Conservation (phyloP, 2,888 invertebrate genomes). For the Desoria tigrina region DNA sequence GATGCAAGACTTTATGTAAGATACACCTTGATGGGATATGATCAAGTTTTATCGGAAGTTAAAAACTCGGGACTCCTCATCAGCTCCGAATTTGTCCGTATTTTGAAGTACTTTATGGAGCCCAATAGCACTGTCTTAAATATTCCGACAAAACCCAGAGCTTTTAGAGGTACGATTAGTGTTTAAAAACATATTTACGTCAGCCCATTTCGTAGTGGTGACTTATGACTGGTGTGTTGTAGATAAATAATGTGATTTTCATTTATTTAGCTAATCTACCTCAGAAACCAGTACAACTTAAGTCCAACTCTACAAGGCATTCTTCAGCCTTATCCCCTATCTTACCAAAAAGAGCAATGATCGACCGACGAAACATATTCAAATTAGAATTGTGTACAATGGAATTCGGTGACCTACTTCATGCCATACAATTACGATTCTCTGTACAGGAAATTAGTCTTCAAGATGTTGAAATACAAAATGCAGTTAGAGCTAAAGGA, state of each 20-base stretch:
- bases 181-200: neutral
- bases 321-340: no score
- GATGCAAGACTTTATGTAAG: constrained; percentile 25
- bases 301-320: no score
- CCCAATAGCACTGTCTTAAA: neutral
- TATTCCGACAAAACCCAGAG: constrained; percentile 7
- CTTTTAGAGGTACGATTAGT: constrained; percentile 8
- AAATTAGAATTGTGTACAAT: neutral
- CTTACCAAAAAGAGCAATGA: no score
- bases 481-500: neutral
- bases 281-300: no score
- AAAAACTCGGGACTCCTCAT: constrained; percentile 19
- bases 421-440: constrained; percentile 7
- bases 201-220: no score
- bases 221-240: no score
- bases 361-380: neutral
- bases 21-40: constrained; percentile 21
- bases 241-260: no score
- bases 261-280: no score
- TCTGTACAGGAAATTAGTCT: constrained; percentile 9
- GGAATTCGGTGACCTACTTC: neutral
- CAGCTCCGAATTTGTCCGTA: constrained; percentile 18
- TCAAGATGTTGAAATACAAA: constrained; percentile 4
- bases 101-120: constrained; percentile 23
- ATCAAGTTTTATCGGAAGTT: constrained; percentile 23